Evolutionary conservation across 53 echinoderm and acorn worm genomes (phyloP).

Genomic region (Glandiceps talaboti): DNA sequence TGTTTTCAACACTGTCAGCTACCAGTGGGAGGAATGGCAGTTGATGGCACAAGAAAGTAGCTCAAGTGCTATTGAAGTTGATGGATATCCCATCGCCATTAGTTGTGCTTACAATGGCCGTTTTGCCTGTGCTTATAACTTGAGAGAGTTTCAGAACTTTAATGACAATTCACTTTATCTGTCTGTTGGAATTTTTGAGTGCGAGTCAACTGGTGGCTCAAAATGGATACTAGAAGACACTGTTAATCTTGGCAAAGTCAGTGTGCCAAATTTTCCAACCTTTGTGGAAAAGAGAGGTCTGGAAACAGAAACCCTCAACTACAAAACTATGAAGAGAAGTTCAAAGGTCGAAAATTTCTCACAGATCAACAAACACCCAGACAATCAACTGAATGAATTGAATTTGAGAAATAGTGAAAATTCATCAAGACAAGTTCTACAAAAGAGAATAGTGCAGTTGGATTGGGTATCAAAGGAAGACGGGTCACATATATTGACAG

Average conservation of each 20-base stretch:
- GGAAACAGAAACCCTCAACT: slow-evolving; percentile 50
- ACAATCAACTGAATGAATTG: background rate
- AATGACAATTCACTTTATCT: slow-evolving; percentile 28
- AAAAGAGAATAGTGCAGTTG: slow-evolving; percentile 38
- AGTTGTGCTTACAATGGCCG: slow-evolving; percentile 94
- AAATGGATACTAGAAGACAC: slow-evolving; percentile 93
- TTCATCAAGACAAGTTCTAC: background rate
- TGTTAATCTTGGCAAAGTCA: slow-evolving; percentile 48
- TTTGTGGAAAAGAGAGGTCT: slow-evolving; percentile 9
- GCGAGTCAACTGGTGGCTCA: slow-evolving; percentile 90
- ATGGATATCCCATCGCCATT: slow-evolving; percentile 61
- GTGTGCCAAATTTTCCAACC: background rate
- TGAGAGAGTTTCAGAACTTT: background rate
- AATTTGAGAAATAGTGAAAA: background rate
- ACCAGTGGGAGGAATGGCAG: slow-evolving; percentile 91
- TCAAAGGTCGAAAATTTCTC: slow-evolving; percentile 90
- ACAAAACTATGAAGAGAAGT: slow-evolving; percentile 95
- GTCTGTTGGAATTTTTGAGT: slow-evolving; percentile 69
- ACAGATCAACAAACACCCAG: slow-evolving; percentile 26
- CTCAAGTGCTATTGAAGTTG: slow-evolving; percentile 47
- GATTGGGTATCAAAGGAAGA: slow-evolving; percentile 96
- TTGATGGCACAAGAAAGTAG: slow-evolving; percentile 60
- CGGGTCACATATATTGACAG: slow-evolving; percentile 82
- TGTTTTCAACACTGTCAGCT: slow-evolving; percentile 39
- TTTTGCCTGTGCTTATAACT: slow-evolving; percentile 59